phyloP scores from a whole-genome alignment of 2,888 invertebrate species.

The Mesorhabditis spiculigera region DNA sequence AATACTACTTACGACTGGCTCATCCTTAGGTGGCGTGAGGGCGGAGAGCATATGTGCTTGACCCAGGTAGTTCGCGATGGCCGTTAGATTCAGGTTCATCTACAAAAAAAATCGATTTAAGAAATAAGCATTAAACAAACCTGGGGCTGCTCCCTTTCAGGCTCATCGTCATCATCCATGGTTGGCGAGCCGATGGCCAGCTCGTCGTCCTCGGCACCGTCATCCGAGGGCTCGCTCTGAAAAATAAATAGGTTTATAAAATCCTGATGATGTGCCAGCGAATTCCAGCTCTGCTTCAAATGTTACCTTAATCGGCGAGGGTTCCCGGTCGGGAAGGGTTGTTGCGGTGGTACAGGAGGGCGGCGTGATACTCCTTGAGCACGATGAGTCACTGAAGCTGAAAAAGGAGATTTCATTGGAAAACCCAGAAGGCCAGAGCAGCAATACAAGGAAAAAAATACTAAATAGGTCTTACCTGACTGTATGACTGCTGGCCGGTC shows the following conservation, averaged over 20 bases:
- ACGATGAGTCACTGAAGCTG: constrained; percentile 1
- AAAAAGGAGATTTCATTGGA: neutral
- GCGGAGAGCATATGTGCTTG: too few species aligned
- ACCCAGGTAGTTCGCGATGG: neutral
- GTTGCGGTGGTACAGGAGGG: neutral
- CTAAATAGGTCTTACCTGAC: neutral
- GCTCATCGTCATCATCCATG: constrained; percentile 2
- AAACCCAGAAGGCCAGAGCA: too few species aligned
- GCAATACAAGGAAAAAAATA: neutral
- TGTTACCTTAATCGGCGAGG: neutral
- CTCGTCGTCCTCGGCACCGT: neutral
- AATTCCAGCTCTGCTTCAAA: too few species aligned
- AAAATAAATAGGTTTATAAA: too few species aligned
- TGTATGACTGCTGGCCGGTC: neutral
- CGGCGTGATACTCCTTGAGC: neutral
- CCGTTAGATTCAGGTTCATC: neutral
- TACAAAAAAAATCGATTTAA: neutral
- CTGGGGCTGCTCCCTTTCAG: neutral
- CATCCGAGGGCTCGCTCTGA: neutral
- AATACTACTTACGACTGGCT: neutral
- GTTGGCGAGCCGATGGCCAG: neutral
- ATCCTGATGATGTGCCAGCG: too few species aligned
- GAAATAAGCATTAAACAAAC: too few species aligned
- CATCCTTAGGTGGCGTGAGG: neutral
- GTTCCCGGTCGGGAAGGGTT: neutral